phyloP scores from a whole-genome alignment of 2,888 invertebrate species.

The Strigamia crassipes region DNA sequence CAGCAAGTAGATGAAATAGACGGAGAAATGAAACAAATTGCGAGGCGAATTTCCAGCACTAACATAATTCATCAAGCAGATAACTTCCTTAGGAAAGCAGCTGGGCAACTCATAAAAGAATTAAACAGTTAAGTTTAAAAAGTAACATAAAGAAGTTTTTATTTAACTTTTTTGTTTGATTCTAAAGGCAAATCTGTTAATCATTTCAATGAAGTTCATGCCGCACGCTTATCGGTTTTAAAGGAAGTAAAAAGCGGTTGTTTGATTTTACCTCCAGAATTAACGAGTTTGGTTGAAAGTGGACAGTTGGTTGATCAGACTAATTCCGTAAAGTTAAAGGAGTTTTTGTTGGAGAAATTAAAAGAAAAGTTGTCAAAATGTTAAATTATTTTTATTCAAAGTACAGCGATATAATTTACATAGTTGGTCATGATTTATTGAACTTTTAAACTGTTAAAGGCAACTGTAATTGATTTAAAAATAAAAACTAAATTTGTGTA shows the following conservation, averaged over 20 bases:
- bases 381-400: constrained; percentile 12
- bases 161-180: background rate
- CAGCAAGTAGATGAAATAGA: background rate
- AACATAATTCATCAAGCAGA: constrained; percentile 39
- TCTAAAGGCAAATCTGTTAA: background rate
- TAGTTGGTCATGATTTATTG: background rate
- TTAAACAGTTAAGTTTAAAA: background rate
- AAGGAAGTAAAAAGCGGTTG: background rate
- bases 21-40: background rate
- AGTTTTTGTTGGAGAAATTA: background rate
- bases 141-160: background rate
- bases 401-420: constrained; percentile 5
- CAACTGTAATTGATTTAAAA: background rate
- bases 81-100: background rate
- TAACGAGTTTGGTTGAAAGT: background rate
- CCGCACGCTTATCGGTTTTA: background rate
- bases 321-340: background rate
- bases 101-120: constrained; percentile 28
- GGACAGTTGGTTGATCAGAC: background rate
- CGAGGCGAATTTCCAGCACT: background rate
- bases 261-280: background rate
- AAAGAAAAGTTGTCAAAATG: background rate
- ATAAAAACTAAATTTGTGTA: background rate
- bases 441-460: background rate
- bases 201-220: background rate